Evolutionary conservation across 1,140 invertebrate species (phyloP), one percentile per base, ranked within the genome.

Genomic region (Caenorhabditis remanei): DNA sequence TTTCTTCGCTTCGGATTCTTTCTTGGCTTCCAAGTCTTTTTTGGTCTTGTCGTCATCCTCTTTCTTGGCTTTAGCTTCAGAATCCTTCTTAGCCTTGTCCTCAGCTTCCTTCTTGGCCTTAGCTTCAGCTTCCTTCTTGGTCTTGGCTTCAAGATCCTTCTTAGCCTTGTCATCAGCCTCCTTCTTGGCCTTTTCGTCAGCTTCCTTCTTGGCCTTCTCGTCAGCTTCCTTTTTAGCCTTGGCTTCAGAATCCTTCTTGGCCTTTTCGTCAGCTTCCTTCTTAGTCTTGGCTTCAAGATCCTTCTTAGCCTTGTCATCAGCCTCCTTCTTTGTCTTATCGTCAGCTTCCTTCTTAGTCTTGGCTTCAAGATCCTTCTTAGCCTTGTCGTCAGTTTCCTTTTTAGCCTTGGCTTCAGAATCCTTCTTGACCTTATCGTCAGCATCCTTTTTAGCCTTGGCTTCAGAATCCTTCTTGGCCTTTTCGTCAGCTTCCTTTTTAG

Each of bases 381-480:
- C 24, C 65, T 71, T 71, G 19, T 14, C 65, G 4, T 71, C 65
- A 24, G 65, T 41, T 4, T 71, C 65, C 65, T 71, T 71, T 41
- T 71, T 71, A 41, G 65, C 16, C 43, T 63, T 63, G 4, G 0
- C 61, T 0, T 71, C 65, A 46, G 65, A 32, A 6, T 43, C 41
- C 9, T 46, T 46, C 65, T 71, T 71, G 21, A 40, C 65, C 41
- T 65, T 41, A 40, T 7, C 61, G 4, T 46, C 65, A 71, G 65
- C 41, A 6, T 71, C 65, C 40, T 43, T 46, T 41, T 43, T 71
- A 41, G 65, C 40, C 71, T 79, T 79, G 16, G 46, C 65, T 11
- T 71, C 65, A 46, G 65, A 40, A 1, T 71, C 65, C 43, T 71
- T 71, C 65, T 71, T 71, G 65, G 65, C 46, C 71, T 79, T n/a